These are phyloP conservation scores for Misgurnus anguillicaudatus DNA, from an alignment of 2,113 vertebrate genomes.

Conservation along the genomic window DNA sequence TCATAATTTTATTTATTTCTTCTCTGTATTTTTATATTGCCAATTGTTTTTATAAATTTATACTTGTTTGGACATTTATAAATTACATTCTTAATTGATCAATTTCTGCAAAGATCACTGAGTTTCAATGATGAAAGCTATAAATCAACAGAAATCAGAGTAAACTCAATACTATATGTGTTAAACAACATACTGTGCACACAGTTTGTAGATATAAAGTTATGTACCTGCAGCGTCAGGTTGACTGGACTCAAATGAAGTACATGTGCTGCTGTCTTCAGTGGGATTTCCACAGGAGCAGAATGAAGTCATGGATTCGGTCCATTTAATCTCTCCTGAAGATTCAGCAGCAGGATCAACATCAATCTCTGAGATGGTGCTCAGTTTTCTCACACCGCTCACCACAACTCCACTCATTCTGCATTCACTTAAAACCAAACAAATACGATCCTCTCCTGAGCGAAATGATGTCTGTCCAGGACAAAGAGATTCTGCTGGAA, in stretches of 20 bases:
- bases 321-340: constrained; percentile 34
- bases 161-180: no score
- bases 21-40: no score
- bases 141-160: no score
- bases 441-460: neutral
- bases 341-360: constrained; percentile 28
- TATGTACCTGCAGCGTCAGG: constrained; percentile 56
- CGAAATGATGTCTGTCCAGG: neutral
- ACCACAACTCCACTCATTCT: constrained; percentile 15
- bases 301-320: constrained; percentile 53
- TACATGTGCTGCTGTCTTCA: constrained; percentile 52
- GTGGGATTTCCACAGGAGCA: constrained; percentile 52
- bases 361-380: constrained; percentile 58
- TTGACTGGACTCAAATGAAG: constrained; percentile 61
- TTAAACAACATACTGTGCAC: neutral
- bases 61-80: no score
- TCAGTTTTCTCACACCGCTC: constrained; percentile 40
- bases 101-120: no score
- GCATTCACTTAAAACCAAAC: neutral
- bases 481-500: neutral
- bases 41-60: no score
- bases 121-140: no score
- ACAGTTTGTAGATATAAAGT: neutral
- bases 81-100: no score
- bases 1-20: no score